Evolutionary conservation across 1,140 invertebrate genomes (phyloP).

Genomic region (Myzus persicae): DNA sequence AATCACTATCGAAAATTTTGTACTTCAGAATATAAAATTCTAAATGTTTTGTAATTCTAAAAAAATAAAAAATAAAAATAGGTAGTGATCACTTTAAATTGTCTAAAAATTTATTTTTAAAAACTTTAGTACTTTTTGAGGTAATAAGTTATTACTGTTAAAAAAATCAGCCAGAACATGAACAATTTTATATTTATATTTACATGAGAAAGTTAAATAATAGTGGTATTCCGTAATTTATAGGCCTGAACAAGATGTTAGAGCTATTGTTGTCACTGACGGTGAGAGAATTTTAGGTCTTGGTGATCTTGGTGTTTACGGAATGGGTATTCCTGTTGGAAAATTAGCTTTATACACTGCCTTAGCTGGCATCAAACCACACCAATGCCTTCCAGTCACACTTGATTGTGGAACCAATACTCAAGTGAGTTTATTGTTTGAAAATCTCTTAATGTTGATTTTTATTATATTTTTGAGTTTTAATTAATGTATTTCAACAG

Average conservation of each 20-base stretch:
- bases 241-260: conserved; percentile 88
- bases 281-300: conserved; percentile 92
- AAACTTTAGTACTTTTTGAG: no score
- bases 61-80: no score
- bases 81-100: no score
- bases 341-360: conserved; percentile 92
- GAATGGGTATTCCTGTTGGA: conserved; percentile 94
- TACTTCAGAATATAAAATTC: no score
- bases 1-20: no score
- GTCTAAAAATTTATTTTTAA: no score
- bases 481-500: conserved; percentile 63
- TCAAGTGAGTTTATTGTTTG: conserved; percentile 66
- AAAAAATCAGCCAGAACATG: no score
- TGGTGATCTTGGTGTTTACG: conserved; percentile 92
- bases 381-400: conserved; percentile 86
- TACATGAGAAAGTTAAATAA: neutral
- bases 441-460: neutral
- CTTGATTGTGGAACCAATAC: conserved; percentile 95
- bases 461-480: conserved; percentile 25
- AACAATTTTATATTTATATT: neutral
- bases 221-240: conserved; percentile 60
- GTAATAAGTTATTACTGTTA: no score
- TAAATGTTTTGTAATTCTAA: no score
- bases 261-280: conserved; percentile 92
- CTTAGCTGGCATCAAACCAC: conserved; percentile 88